Evolutionary conservation across 2,888 invertebrate species (phyloP).

Genomic region (Ophion ventricosus): DNA sequence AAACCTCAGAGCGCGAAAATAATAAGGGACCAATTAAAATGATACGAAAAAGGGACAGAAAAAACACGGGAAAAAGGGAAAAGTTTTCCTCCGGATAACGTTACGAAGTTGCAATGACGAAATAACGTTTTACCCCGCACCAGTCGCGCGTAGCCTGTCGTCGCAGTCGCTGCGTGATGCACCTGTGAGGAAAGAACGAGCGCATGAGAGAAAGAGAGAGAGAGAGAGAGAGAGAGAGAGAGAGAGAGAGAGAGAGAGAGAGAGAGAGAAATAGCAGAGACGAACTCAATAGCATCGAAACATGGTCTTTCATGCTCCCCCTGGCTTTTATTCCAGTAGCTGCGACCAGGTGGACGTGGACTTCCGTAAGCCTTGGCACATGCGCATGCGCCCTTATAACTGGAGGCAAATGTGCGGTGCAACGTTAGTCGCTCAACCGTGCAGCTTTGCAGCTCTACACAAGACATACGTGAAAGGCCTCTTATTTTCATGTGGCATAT

Average conservation of each 20-base stretch:
- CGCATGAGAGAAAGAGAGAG: neutral
- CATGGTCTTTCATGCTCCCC: neutral
- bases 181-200: slow-evolving; percentile 33
- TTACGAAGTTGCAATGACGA: neutral
- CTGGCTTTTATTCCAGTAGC: neutral
- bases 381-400: neutral
- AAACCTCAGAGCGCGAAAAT: neutral
- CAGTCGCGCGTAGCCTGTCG: neutral
- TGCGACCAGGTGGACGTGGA: neutral
- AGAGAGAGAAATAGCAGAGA: neutral
- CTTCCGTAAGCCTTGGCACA: neutral
- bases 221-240: neutral
- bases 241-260: neutral
- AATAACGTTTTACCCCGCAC: neutral
- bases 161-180: slow-evolving; percentile 23
- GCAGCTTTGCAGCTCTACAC: slow-evolving; percentile 1
- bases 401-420: neutral
- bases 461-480: neutral
- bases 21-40: neutral
- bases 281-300: neutral
- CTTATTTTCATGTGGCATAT: neutral
- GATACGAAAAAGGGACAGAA: neutral
- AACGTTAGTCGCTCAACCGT: neutral
- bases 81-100: neutral
- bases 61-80: neutral